A percentile compares a stretch with the other conserved stretches of the same genome.
Evolutionary conservation across 2,888 invertebrate genomes (phyloP).

Genomic region (Cantharis nigra): DNA sequence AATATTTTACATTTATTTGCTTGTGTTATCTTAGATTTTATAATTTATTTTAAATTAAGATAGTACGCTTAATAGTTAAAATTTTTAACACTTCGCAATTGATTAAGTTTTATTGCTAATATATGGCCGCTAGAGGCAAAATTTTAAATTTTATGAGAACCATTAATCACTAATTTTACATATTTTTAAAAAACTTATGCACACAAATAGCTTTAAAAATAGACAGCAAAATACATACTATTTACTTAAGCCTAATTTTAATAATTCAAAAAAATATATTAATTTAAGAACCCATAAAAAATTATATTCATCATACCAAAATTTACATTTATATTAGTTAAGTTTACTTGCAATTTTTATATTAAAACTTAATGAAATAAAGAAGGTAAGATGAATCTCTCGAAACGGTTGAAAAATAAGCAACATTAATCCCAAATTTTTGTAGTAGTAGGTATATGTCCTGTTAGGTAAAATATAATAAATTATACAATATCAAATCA

Average conservation of each 20-base stretch:
- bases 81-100: background rate
- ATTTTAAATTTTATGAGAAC: background rate
- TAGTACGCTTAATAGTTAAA: background rate
- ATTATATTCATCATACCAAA: background rate
- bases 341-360: background rate
- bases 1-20: background rate
- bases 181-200: background rate
- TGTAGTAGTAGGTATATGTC: background rate
- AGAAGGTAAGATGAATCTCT: background rate
- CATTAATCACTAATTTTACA: background rate
- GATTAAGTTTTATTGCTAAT: background rate
- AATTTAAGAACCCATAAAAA: background rate
- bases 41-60: background rate
- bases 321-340: background rate
- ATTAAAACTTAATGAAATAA: background rate
- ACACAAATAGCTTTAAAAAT: background rate
- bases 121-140: background rate
- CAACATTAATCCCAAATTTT: background rate
- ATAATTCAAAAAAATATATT: too few relatives aligned
- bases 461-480: background rate
- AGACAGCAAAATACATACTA: too few relatives aligned
- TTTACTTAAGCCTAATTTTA: too few relatives aligned
- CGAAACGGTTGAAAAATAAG: background rate
- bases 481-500: background rate
- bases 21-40: background rate